Evolutionary conservation across 2,797 vertebrate genomes (phyloP), one percentile per base, ranked within the genome.

Genomic region (Clarias pachynema): DNA sequence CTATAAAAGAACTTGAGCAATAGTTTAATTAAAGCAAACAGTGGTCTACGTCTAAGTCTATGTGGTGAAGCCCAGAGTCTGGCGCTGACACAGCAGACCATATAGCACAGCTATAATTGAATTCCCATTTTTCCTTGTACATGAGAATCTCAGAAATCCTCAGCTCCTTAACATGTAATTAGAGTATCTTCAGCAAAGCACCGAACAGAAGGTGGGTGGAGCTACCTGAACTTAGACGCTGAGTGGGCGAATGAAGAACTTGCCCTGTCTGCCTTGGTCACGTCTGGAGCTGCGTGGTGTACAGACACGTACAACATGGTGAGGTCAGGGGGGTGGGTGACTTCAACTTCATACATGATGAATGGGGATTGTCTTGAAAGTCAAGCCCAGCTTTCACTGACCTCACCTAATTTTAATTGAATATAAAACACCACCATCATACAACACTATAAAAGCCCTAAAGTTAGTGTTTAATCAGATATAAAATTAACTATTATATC

Each of bases 161-260:
- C 90, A 93, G 89, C 88, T 88, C 84, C 93, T 93, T 93, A 94
- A 93, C 92, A 84, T 93, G 90, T 94, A 95, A 96, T 96, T 96
- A 95, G 91, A 93, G 92, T 93, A 94, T 95, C 94, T 95, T 94
- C 90, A 93, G 91, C 89, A 86, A 91, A 91, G 86, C 88, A 89
- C 93, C 92, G 92, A 95, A 92, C 81, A 93, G 73, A 73, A 44
- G 49, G 24, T 74, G 78, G 87, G 85, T 73, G 85, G 84, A 81
- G 56, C 69, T 31, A 80, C 81, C 88, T 80, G 44, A 73, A 84
- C 90, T 93, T 93, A 94, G 82, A 88, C 63, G 79, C 85, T 89
- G 79, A 89, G 88, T 86, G 88, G 82, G 83, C 34, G 72, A 44
- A 53, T 53, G 26, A 89, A 90, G 87, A 59, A 84, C 86, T 70